phyloP scores from a whole-genome alignment of 2,113 vertebrate genomes.

The Strigops habroptila region DNA sequence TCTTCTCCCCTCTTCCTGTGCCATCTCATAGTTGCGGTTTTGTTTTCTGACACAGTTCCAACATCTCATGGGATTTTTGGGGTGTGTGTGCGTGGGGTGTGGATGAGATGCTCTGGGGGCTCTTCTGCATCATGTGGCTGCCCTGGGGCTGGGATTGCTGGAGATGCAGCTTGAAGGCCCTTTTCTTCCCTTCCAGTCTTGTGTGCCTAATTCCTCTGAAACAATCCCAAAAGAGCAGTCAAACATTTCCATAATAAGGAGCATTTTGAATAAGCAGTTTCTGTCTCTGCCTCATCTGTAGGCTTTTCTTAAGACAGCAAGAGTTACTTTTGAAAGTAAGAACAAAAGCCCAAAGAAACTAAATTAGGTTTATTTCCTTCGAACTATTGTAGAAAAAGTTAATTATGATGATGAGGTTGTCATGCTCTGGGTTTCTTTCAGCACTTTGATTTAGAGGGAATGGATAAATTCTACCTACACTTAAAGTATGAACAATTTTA shows the following conservation, averaged over 20 bases:
- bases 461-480: not conserved
- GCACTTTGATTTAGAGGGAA: not conserved
- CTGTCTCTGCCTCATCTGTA: slow-evolving; percentile 37
- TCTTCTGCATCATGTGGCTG: not conserved
- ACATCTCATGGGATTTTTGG: not conserved
- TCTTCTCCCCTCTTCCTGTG: not conserved
- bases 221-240: slow-evolving; percentile 17
- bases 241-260: slow-evolving; percentile 55
- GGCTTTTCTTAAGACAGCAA: slow-evolving; percentile 32
- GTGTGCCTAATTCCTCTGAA: slow-evolving; percentile 50
- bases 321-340: slow-evolving; percentile 50
- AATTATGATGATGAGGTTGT: not conserved
- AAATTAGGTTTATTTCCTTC: slow-evolving; percentile 45
- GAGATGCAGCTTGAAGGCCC: not conserved
- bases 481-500: not conserved
- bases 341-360: slow-evolving; percentile 38
- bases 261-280: slow-evolving; percentile 35
- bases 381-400: slow-evolving; percentile 16
- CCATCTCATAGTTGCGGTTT: not conserved
- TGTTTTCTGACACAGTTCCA: not conserved
- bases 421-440: not conserved
- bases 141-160: not conserved
- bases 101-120: not conserved
- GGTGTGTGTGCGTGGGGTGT: accelerated
- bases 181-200: slow-evolving; percentile 56